A percentile compares a stretch with the other conserved stretches of the same genome.
These are phyloP conservation scores for Amphilophus citrinellus DNA, from an alignment of 2,113 vertebrate genomes.

Conservation along the genomic window DNA sequence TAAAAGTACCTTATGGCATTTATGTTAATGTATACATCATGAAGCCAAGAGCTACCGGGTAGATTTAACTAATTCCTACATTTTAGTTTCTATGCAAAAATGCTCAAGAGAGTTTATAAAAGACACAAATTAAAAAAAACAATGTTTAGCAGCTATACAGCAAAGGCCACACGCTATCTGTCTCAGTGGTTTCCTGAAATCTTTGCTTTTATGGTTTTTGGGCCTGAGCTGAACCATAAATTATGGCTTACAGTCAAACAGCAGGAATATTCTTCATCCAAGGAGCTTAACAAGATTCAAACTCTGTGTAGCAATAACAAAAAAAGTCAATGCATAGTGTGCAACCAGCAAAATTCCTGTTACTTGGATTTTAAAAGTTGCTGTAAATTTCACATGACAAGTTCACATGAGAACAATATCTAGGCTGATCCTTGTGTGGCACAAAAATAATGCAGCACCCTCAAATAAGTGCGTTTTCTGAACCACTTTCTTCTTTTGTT, in stretches of 20 bases:
- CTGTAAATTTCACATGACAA: neutral
- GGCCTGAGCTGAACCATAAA: conserved; percentile 24
- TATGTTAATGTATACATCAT: neutral
- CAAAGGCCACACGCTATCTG: conserved; percentile 35
- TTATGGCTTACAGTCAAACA: conserved; percentile 20
- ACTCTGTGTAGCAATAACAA: neutral
- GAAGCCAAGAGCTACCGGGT: neutral
- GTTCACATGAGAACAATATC: neutral
- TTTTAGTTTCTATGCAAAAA: conserved; percentile 27
- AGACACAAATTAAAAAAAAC: neutral
- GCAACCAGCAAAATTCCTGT: neutral
- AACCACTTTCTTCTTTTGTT: neutral
- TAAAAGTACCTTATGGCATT: neutral
- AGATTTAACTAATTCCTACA: conserved; percentile 5
- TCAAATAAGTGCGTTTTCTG: neutral
- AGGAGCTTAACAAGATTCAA: neutral
- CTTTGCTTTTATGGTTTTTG: conserved; percentile 32
- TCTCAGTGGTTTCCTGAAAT: conserved; percentile 48
- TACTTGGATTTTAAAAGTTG: neutral
- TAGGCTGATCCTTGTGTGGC: neutral
- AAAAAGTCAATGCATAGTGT: fast-evolving
- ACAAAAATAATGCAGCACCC: neutral
- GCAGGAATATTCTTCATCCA: conserved; percentile 10
- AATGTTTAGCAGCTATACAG: conserved; percentile 32
- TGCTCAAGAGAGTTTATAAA: conserved; percentile 14